Evolutionary conservation across 2,113 vertebrate genomes (phyloP), one percentile per base, ranked within the genome.

Genomic region (Chauna torquata): DNA sequence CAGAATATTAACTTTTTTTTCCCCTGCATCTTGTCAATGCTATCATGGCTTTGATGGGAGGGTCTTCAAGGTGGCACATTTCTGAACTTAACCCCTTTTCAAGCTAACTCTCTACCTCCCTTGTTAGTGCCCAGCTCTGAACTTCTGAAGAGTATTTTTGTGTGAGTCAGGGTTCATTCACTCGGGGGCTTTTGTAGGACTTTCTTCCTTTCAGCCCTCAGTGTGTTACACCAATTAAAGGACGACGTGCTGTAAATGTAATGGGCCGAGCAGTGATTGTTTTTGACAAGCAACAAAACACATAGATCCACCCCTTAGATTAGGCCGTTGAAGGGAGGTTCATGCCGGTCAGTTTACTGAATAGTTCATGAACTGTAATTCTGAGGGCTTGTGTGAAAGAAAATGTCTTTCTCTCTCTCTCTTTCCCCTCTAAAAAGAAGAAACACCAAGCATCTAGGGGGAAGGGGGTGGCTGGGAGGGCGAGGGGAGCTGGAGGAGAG

Each of bases 271-370:
- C 98, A 98, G 98, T 99, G 99, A 99, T 99, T 99, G 99, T 99
- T 99, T 99, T 99, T 99, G 99, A 99, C 99, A 99, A 99, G 99
- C 99, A 99, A 99, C 99, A 99, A 99, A 99, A 99, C 99, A 99
- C 98, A 98, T 99, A 98, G 98, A 98, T 98, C 99, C 99, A 99
- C 99, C 99, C 99, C 99, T 99, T 98, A 99, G 99, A 99, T 99
- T 99, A 99, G 99, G 98, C 98, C 98, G 98, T 98, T 98, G 98
- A 98, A 98, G 99, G 98, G 98, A 99, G 99, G 98, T 99, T 99
- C 98, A 99, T 97, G 98, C 98, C 98, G 98, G 98, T 98, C 98
- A 98, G 98, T 98, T 98, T 98, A 97, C 98, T 99, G 98, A 98
- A 99, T 99, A 99, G 98, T 98, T 98, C 98, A 98, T 98, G 98